These are phyloP conservation scores for Drosophila phalerata DNA, from an alignment of 2,888 invertebrate genomes.

Conservation along the genomic window DNA sequence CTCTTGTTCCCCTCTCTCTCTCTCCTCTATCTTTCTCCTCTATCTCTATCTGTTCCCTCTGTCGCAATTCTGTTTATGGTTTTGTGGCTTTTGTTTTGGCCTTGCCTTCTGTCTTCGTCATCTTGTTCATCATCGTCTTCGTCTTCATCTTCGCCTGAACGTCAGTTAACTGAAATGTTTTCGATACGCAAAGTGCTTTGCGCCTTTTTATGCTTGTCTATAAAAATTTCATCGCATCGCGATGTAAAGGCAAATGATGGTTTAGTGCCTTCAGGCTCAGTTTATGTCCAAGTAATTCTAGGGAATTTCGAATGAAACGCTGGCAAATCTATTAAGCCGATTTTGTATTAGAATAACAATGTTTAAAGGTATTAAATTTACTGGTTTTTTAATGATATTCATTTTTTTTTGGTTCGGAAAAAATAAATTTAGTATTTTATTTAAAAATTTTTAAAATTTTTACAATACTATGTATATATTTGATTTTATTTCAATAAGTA, in stretches of 20 bases:
- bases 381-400: background rate
- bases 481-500: no score
- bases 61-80: slow-evolving; percentile 54
- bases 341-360: slow-evolving; percentile 11
- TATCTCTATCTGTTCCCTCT: background rate
- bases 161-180: slow-evolving; percentile 52
- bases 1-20: background rate
- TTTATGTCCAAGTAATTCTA: slow-evolving; percentile 27
- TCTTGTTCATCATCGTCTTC: slow-evolving; percentile 13
- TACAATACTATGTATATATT: background rate
- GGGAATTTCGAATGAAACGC: slow-evolving; percentile 9
- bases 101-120: slow-evolving; percentile 14
- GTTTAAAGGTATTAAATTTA: background rate
- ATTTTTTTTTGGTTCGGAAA: background rate
- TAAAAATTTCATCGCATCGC: slow-evolving; percentile 56
- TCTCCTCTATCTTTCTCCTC: background rate
- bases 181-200: slow-evolving; percentile 67
- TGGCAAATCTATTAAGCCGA: slow-evolving; percentile 20
- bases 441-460: no score
- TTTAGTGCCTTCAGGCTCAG: slow-evolving; percentile 17
- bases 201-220: slow-evolving; percentile 63
- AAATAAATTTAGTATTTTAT: background rate
- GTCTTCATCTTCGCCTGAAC: background rate
- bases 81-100: slow-evolving; percentile 68
- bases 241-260: slow-evolving; percentile 5